phyloP scores from a whole-genome alignment of 2,888 invertebrate genomes.

The Brassicogethes aeneus region DNA sequence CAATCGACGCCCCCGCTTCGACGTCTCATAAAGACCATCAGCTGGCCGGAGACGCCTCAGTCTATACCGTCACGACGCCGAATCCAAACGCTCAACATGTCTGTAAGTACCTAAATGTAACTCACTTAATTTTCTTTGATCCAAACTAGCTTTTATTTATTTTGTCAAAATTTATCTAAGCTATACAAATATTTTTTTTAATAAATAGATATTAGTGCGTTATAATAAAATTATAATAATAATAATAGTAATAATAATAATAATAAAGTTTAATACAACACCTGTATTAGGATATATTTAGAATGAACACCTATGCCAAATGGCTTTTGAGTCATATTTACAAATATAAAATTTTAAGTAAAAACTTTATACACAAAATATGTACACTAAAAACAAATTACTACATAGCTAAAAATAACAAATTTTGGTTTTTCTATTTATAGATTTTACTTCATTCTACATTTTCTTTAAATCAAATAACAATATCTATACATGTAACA shows the following conservation, averaged over 20 bases:
- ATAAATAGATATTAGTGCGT: too few relatives aligned
- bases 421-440: not conserved
- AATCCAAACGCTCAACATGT: constrained; percentile 30
- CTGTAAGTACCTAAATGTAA: constrained; percentile 32
- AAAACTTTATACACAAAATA: too few relatives aligned
- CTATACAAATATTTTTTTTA: too few relatives aligned
- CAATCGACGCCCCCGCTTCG: constrained; percentile 31
- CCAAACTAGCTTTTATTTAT: too few relatives aligned
- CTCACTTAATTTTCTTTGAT: too few relatives aligned
- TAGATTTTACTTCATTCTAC: not conserved
- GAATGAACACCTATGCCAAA: not conserved
- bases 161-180: too few relatives aligned
- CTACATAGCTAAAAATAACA: not conserved
- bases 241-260: too few relatives aligned
- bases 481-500: too few relatives aligned
- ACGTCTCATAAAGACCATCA: constrained; percentile 33
- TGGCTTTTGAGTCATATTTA: not conserved
- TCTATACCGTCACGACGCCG: constrained; percentile 46
- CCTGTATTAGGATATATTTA: constrained; percentile 4
- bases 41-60: constrained; percentile 38
- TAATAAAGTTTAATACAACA: too few relatives aligned
- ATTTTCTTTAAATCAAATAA: too few relatives aligned
- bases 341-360: not conserved
- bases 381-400: too few relatives aligned
- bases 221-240: too few relatives aligned